Conservation (phyloP, 2,888 invertebrate genomes). For the Hanleya hanleyi region DNA sequence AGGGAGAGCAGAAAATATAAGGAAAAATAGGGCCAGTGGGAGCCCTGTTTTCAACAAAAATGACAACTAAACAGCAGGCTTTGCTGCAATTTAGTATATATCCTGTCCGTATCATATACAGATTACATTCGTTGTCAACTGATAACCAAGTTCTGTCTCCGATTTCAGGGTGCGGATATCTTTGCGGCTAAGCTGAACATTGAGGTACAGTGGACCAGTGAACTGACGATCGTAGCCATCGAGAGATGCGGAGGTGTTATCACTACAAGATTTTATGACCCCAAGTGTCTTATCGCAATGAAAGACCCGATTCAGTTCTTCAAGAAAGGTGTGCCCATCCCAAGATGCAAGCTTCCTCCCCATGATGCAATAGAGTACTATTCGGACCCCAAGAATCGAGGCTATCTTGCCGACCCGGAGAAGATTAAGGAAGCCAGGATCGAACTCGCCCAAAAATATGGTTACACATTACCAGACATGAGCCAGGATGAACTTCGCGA, state of each 20-base stretch:
- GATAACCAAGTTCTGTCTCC: slow-evolving; percentile 18
- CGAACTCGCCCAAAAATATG: slow-evolving; percentile 89
- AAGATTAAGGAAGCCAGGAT: slow-evolving; percentile 85
- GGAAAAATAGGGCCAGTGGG: too few species aligned
- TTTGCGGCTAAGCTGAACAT: slow-evolving; percentile 93
- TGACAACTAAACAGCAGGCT: too few species aligned
- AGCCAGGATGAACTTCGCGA: slow-evolving; percentile 82
- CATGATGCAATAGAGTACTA: slow-evolving; percentile 94
- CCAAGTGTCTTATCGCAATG: slow-evolving; percentile 83
- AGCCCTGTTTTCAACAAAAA: too few species aligned
- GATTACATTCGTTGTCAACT: too few species aligned
- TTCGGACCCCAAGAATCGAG: slow-evolving; percentile 86
- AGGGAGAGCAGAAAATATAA: too few species aligned
- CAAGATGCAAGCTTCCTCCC: slow-evolving; percentile 92
- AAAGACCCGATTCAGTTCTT: slow-evolving; percentile 88
- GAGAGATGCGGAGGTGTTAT: slow-evolving; percentile 96
- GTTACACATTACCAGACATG: slow-evolving; percentile 87
- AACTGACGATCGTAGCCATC: slow-evolving; percentile 93
- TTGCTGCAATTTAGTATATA: too few species aligned
- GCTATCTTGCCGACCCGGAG: slow-evolving; percentile 96
- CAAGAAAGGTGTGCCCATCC: slow-evolving; percentile 87
- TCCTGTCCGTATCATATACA: too few species aligned
- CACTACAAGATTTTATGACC: slow-evolving; percentile 94
- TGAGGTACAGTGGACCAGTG: slow-evolving; percentile 96
- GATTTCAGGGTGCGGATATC: slow-evolving; percentile 81